Conservation (phyloP, 1,140 invertebrate species). For the Listronotus oregonensis region DNA sequence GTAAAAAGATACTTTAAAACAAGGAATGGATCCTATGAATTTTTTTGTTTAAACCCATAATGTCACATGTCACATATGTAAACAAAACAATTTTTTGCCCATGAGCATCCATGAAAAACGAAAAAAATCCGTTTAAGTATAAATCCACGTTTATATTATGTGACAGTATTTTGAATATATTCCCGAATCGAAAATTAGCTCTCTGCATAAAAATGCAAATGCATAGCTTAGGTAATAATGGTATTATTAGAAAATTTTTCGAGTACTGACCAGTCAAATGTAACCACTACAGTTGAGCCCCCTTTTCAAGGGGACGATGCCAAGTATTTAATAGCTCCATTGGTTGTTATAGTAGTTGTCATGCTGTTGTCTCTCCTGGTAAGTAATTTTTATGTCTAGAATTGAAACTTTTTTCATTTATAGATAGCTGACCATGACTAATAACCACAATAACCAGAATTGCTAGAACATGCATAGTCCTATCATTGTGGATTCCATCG, state of each 20-base stretch:
- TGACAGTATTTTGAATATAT: background rate
- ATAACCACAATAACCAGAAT: too few species aligned
- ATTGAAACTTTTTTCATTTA: background rate
- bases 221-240: background rate
- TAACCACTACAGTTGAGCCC: slow-evolving; percentile 1
- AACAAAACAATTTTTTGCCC: too few species aligned
- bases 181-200: background rate
- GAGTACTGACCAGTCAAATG: background rate
- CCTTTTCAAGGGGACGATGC: slow-evolving; percentile 30
- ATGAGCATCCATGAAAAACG: too few species aligned
- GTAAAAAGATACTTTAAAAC: too few species aligned
- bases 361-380: slow-evolving; percentile 44
- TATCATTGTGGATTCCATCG: too few species aligned
- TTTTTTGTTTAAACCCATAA: too few species aligned
- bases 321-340: slow-evolving; percentile 45
- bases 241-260: background rate
- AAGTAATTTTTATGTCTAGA: slow-evolving; percentile 28
- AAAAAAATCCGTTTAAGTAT: too few species aligned
- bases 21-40: too few species aligned
- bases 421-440: too few species aligned
- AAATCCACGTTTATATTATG: too few species aligned
- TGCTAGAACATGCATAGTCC: too few species aligned
- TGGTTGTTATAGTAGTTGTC: slow-evolving; percentile 44
- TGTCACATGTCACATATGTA: too few species aligned
- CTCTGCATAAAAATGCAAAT: slow-evolving; percentile 11